Conservation (phyloP, 2,888 invertebrate species). For the Ecdyonurus torrentis region DNA sequence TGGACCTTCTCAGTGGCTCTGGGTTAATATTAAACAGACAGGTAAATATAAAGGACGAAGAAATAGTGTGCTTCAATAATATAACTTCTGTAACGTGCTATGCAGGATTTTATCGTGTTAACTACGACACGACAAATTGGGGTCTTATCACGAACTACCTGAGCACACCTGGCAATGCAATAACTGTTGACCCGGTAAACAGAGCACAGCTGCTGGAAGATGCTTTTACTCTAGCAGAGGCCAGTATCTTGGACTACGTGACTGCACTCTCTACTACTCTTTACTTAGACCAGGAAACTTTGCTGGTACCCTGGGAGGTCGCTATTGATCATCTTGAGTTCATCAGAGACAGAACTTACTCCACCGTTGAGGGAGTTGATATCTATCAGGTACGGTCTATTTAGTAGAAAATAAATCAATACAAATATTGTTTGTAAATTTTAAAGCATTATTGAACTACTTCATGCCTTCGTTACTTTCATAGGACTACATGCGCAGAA, state of each 20-base stretch:
- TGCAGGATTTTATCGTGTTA: slow-evolving; percentile 45
- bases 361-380: not conserved
- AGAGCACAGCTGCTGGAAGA: slow-evolving; percentile 34
- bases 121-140: slow-evolving; percentile 43
- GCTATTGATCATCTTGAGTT: slow-evolving; percentile 19
- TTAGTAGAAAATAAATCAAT: too few relatives aligned
- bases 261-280: slow-evolving; percentile 24
- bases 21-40: slow-evolving; percentile 42
- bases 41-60: slow-evolving; percentile 25
- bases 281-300: slow-evolving; percentile 25
- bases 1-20: slow-evolving; percentile 30
- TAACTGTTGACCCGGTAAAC: slow-evolving; percentile 24
- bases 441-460: not conserved
- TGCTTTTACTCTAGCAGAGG: slow-evolving; percentile 21
- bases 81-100: too few relatives aligned
- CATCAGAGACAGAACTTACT: not conserved
- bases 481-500: not conserved
- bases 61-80: not conserved
- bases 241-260: slow-evolving; percentile 20
- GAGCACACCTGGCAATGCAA: not conserved
- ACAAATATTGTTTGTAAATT: too few relatives aligned
- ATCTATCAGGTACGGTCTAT: not conserved
- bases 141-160: slow-evolving; percentile 31
- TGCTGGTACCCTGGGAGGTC: slow-evolving; percentile 29
- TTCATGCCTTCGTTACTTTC: not conserved